Percentiles rank a stretch among this genome's conserved stretches.
phyloP scores from a whole-genome alignment of 1,140 invertebrate species.

The Solen grandis region DNA sequence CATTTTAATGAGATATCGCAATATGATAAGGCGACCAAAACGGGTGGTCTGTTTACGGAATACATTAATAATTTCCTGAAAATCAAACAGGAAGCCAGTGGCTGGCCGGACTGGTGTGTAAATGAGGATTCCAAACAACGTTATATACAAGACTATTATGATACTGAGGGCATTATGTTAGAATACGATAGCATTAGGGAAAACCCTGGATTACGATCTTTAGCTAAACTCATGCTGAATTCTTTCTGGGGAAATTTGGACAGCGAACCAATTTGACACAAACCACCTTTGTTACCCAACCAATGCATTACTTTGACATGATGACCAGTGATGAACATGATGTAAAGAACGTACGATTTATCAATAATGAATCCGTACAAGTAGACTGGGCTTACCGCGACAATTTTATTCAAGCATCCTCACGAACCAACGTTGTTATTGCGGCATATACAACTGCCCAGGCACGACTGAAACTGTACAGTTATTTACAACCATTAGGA shows the following conservation, averaged over 20 bases:
- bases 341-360: slow-evolving; percentile 2
- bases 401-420: too few species aligned
- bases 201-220: slow-evolving; percentile 72
- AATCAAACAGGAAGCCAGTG: slow-evolving; percentile 66
- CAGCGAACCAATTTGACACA: slow-evolving; percentile 53
- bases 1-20: too few species aligned
- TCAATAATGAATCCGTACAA: background rate
- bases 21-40: slow-evolving; percentile 49
- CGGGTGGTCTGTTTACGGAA: slow-evolving; percentile 53
- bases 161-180: slow-evolving; percentile 76
- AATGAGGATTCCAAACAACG: slow-evolving; percentile 38
- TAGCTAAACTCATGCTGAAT: slow-evolving; percentile 68
- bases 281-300: slow-evolving; percentile 51
- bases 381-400: background rate
- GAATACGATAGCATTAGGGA: slow-evolving; percentile 72
- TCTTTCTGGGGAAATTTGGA: slow-evolving; percentile 69
- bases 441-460: slow-evolving; percentile 1
- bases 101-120: too few species aligned
- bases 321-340: slow-evolving; percentile 4
- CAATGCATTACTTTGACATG: background rate
- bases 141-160: slow-evolving; percentile 74
- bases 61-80: slow-evolving; percentile 66
- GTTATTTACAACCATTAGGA: slow-evolving; percentile 7
- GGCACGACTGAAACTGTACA: slow-evolving; percentile 8
- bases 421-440: too few species aligned